Conservation (phyloP, 1,140 invertebrate species). For the Scaptomyza pallida region DNA sequence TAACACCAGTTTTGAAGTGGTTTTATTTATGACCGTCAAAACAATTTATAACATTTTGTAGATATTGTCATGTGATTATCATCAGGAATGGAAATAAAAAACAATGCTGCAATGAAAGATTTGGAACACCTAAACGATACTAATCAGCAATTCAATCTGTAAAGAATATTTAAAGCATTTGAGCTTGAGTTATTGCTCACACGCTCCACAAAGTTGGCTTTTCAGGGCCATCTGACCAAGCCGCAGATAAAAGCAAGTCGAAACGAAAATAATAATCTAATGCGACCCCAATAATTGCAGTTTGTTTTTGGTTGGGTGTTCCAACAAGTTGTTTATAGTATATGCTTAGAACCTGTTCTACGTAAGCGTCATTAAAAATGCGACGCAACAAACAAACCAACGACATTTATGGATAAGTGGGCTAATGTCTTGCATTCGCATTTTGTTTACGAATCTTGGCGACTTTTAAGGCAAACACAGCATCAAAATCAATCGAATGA, state of each 20-base stretch:
- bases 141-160: not conserved
- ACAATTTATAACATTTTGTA: constrained; percentile 43
- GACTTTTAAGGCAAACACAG: constrained; percentile 20
- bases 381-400: constrained; percentile 15
- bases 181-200: constrained; percentile 16
- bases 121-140: not conserved
- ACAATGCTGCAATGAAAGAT: not conserved
- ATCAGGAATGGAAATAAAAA: not conserved
- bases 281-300: constrained; percentile 58
- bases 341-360: constrained; percentile 37
- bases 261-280: constrained; percentile 35
- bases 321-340: constrained; percentile 17
- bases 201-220: constrained; percentile 38
- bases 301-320: constrained; percentile 11
- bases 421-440: constrained; percentile 57
- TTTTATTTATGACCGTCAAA: constrained; percentile 63
- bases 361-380: constrained; percentile 27
- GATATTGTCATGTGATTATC: constrained; percentile 7
- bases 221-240: constrained; percentile 59
- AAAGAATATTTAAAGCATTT: not conserved
- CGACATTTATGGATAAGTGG: constrained; percentile 61
- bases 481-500: not conserved
- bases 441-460: not conserved
- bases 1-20: constrained; percentile 50
- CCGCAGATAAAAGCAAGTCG: constrained; percentile 7